Evolutionary conservation across 2,113 vertebrate genomes (phyloP), one percentile per base, ranked within the genome.

Genomic region (Chloropsis cyanopogon): DNA sequence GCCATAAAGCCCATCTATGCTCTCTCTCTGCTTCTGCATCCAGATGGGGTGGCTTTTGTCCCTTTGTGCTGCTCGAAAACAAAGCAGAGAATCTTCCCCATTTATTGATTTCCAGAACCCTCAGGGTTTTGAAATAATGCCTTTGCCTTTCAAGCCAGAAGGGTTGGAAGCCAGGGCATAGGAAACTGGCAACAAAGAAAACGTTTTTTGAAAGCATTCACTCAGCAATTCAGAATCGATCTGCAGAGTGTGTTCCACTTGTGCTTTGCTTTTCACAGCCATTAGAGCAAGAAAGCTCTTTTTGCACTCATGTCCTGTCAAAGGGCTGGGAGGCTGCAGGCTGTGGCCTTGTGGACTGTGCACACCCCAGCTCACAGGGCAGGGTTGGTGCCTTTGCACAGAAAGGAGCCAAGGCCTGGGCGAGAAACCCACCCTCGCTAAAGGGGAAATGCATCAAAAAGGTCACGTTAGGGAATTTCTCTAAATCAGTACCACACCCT

Each of bases 291-390:
- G 63, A 86, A 90, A 89, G 60, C 47, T 92, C 42, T 54, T 9
- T 47, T 41, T 2, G 13, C 52, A 47, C 39, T 88, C n/a, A 1
- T 3, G 52, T 21, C 46, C 56, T 63, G 28, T 24, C 41, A 23
- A 19, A 64, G 46, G 35, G 10, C 18, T 49, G 31, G 52, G 49
- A 75, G 46, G 12, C 16, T 28, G 46, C 16, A 73, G 33, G 8
- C 0, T 10, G 4, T 23, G 52, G 17, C 22, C 39, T 60, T 0
- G 0, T 22, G 5, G 4, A 2, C 26, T 11, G 12, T 6, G 12
- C 3, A 2, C 4, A 9, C 6, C 41, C 28, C 53, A 52, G 42
- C 54, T 70, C 1, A 0, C 2, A 4, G 1, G 7, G 23, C 20
- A 57, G 42, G 50, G 37, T 1, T 12, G 5, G 28, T 39, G 59